phyloP scores from a whole-genome alignment of 2,888 invertebrate genomes.

The Andrena fulva region DNA sequence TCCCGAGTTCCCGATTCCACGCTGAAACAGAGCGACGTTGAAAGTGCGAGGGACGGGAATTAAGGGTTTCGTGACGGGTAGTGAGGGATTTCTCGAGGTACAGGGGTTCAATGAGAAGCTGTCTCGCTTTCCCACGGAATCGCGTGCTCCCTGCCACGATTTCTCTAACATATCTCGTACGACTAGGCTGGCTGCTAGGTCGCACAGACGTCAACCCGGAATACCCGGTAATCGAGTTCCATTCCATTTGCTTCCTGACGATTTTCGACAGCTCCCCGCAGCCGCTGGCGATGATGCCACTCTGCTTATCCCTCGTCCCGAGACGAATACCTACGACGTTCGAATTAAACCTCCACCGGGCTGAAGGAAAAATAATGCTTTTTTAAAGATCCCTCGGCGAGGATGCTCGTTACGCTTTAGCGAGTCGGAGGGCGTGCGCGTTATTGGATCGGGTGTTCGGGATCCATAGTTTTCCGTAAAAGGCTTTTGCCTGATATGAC shows the following conservation, averaged over 20 bases:
- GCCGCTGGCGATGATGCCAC: not conserved
- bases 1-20: not conserved
- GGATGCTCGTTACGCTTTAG: not conserved
- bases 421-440: not conserved
- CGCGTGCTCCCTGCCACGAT: conserved; percentile 22
- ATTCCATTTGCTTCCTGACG: conserved; percentile 36
- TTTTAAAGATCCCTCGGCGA: too few relatives aligned
- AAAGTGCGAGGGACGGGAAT: not conserved
- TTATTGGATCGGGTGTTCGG: conserved; percentile 7
- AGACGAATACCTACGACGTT: not conserved
- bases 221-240: conserved; percentile 48
- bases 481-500: conserved; percentile 5
- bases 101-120: not conserved
- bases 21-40: not conserved
- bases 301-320: conserved; percentile 16
- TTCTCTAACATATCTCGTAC: conserved; percentile 35
- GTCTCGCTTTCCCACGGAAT: conserved; percentile 9
- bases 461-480: conserved; percentile 14
- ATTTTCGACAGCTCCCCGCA: conserved; percentile 33
- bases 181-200: conserved; percentile 13
- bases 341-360: conserved; percentile 19
- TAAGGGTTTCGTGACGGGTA: not conserved
- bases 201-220: conserved; percentile 34
- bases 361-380: not conserved
- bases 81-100: not conserved